Evolutionary conservation across 2,113 vertebrate species (phyloP), one percentile per base, ranked within the genome.

Genomic region (Cololabis saira): DNA sequence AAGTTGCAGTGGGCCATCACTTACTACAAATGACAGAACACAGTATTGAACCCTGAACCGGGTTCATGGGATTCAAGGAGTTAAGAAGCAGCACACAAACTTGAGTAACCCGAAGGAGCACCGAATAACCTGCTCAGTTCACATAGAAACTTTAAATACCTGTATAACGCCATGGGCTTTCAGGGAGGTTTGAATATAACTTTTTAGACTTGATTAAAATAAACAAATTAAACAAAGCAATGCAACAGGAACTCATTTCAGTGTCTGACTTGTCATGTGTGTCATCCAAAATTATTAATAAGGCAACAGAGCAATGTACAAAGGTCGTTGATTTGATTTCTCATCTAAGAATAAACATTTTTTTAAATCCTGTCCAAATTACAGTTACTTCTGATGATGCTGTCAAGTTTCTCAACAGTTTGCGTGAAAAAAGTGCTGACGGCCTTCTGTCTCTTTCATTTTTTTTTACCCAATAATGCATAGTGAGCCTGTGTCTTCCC

Each of bases 221-320:
- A 90, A 87, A 8, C 30, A 30, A 30, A 30, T 30, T 4, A 8
- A 89, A 67, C 74, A 67, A 84, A 45, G 57, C 16, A 43, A 86
- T 86, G 87, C 86, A 67, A 87, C 78, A 77, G 68, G 49, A 75
- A 55, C 80, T 89, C 71, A 73, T 87, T 89, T 86, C 82, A 69
- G 72, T 81, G 82, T 87, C 85, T n/a, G n/a, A n/a, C 80, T 80
- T 87, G 88, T 88, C 88, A 83, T 69, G 72, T 63, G 18, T 62
- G 93, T 67, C 87, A 73, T 77, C 93, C 93, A 5, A 76, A 94
- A 43, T 86, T 76, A 70, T 85, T 91, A 51, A 96, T 94, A 95
- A 89, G 94, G 74, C 84, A 80, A 3, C 87, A 91, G 65, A 91
- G 90, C 53, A 64, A 79, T 24, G 88, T 88, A 16, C 93, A 93